Conservation (phyloP, 2,113 vertebrate genomes). For the Gallinago undulata region DNA sequence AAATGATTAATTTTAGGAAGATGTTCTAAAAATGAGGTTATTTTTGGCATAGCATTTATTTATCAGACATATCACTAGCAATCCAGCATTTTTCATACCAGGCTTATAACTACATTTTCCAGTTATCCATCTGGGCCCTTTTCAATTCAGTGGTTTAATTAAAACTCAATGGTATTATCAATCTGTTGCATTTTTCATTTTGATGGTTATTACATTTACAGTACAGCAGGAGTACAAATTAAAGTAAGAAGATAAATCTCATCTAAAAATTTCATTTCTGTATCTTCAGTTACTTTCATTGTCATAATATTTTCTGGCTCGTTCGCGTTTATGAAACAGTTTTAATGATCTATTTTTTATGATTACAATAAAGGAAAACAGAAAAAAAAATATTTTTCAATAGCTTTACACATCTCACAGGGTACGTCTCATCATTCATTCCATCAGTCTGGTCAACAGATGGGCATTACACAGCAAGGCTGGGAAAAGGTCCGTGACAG, state of each 20-base stretch:
- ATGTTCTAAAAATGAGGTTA: conserved; percentile 73
- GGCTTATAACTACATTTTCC: conserved; percentile 80
- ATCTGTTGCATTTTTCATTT: conserved; percentile 86
- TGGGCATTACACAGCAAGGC: conserved; percentile 23
- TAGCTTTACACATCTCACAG: conserved; percentile 21
- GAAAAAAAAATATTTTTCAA: conserved; percentile 19
- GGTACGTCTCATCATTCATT: conserved; percentile 13
- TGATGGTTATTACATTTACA: conserved; percentile 83
- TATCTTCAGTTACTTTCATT: conserved; percentile 73
- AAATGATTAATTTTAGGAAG: conserved; percentile 77
- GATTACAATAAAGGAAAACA: conserved; percentile 55
- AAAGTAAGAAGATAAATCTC: conserved; percentile 78
- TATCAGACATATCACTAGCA: conserved; percentile 67
- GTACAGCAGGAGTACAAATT: conserved; percentile 82
- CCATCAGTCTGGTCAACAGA: conserved; percentile 38
- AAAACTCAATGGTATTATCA: conserved; percentile 85
- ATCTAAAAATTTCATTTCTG: conserved; percentile 75
- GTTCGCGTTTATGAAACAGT: conserved; percentile 68
- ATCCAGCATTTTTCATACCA: conserved; percentile 76
- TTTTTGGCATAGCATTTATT: conserved; percentile 75
- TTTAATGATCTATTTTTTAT: conserved; percentile 69
- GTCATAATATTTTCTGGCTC: conserved; percentile 73
- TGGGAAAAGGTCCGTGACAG: background rate
- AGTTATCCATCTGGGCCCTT: conserved; percentile 83
- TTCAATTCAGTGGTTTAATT: conserved; percentile 86